Percentiles rank a stretch among this genome's conserved stretches.
These are phyloP conservation scores for Lasioglossum lativentre DNA, from an alignment of 2,888 invertebrate genomes.

Conservation along the genomic window DNA sequence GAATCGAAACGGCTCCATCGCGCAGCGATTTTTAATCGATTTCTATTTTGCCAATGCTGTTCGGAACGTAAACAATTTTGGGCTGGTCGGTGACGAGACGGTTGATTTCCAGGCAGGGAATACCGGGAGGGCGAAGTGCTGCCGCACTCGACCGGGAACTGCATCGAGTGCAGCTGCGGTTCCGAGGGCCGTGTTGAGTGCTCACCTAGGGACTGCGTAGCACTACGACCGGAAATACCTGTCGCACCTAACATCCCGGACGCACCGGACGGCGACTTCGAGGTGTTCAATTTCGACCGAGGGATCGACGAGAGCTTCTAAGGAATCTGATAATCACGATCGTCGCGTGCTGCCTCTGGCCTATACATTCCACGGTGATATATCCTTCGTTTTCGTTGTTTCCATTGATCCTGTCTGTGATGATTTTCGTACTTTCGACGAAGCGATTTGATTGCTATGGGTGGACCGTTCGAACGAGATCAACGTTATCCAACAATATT, in stretches of 20 bases:
- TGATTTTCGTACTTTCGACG: constrained; percentile 9
- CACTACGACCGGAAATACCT: constrained; percentile 77
- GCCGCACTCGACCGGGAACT: constrained; percentile 90
- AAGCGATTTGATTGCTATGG: constrained; percentile 4
- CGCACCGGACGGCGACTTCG: constrained; percentile 74
- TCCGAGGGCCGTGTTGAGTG: constrained; percentile 85
- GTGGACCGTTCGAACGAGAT: constrained; percentile 2
- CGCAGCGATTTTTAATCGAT: background rate
- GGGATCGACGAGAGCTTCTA: constrained; percentile 80
- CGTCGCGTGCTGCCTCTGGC: constrained; percentile 19
- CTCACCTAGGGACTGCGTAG: constrained; percentile 81
- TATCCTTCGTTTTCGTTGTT: background rate
- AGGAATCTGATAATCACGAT: constrained; percentile 55
- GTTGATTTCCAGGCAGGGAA: constrained; percentile 85
- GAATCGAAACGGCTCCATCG: background rate
- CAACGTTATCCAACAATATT: background rate
- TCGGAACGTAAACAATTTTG: background rate
- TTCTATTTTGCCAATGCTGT: background rate
- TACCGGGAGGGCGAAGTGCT: constrained; percentile 89
- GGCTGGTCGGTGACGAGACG: constrained; percentile 12
- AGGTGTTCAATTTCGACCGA: constrained; percentile 78
- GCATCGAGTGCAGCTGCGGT: constrained; percentile 89
- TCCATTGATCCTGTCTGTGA: constrained; percentile 1
- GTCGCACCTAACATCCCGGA: constrained; percentile 74
- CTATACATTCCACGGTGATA: constrained; percentile 14